phyloP scores from a whole-genome alignment of 2,113 vertebrate genomes.

The Galeopterus variegatus region DNA sequence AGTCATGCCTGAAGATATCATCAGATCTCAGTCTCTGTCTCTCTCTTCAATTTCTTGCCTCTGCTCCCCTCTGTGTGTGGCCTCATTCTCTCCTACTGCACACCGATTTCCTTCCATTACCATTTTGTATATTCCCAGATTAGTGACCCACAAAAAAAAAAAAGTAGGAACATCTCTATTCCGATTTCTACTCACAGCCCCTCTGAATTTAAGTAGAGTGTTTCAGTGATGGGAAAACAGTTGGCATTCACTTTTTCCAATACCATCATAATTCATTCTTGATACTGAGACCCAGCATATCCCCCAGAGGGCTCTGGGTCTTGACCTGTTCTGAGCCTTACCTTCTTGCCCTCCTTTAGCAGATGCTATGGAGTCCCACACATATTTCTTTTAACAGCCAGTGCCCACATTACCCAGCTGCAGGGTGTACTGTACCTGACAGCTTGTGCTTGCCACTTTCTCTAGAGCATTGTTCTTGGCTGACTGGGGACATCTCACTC shows the following conservation, averaged over 20 bases:
- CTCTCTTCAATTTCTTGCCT: background rate
- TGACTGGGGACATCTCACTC: background rate
- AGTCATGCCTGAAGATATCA: background rate
- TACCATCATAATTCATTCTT: background rate
- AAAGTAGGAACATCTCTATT: background rate
- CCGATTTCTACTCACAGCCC: background rate
- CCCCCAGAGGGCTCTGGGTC: background rate
- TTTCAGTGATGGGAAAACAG: background rate
- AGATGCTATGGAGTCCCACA: background rate
- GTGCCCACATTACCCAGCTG: background rate
- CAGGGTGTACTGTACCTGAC: background rate
- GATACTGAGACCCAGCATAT: background rate
- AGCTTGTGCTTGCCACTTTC: slow-evolving; percentile 3
- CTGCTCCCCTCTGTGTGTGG: background rate
- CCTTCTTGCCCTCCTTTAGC: background rate
- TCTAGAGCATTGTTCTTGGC: background rate
- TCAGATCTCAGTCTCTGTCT: background rate
- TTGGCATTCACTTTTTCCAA: background rate
- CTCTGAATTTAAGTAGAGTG: background rate
- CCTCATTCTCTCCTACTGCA: slow-evolving; percentile 50
- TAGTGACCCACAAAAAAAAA: background rate
- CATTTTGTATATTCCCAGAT: slow-evolving; percentile 32
- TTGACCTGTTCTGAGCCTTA: background rate
- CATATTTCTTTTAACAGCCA: background rate
- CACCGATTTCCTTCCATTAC: background rate